Conservation (phyloP, 2,113 vertebrate species). For the Polypterus bichir region DNA sequence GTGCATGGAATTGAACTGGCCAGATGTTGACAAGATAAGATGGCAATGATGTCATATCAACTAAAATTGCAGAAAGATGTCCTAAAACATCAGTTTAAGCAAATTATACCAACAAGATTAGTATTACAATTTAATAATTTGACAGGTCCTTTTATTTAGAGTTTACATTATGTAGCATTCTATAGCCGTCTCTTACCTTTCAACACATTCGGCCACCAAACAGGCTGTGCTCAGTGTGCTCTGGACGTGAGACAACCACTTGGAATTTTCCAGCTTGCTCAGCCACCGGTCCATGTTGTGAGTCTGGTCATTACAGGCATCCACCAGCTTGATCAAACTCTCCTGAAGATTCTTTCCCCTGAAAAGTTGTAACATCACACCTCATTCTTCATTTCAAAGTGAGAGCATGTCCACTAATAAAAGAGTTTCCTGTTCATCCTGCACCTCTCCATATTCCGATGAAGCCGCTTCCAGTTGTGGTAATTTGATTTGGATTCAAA, state of each 20-base stretch:
- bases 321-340: conserved; percentile 56
- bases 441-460: conserved; percentile 64
- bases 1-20: too few species aligned
- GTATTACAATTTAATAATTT: too few species aligned
- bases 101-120: too few species aligned
- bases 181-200: conserved; percentile 44
- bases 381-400: too few species aligned
- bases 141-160: too few species aligned
- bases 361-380: background rate
- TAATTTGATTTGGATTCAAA: conserved; percentile 62
- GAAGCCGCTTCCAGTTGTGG: conserved; percentile 53
- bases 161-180: too few species aligned
- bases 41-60: too few species aligned
- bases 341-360: conserved; percentile 68
- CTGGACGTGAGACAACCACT: conserved; percentile 69
- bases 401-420: too few species aligned
- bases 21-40: too few species aligned
- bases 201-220: conserved; percentile 65
- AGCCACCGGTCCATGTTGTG: conserved; percentile 66
- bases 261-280: conserved; percentile 60
- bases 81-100: too few species aligned
- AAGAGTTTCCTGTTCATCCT: background rate
- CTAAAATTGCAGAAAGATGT: too few species aligned
- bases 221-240: conserved; percentile 57
- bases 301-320: conserved; percentile 52